Base-by-base conservation (phyloP, 2,113 vertebrate species). In the Pandion haliaetus region DNA sequence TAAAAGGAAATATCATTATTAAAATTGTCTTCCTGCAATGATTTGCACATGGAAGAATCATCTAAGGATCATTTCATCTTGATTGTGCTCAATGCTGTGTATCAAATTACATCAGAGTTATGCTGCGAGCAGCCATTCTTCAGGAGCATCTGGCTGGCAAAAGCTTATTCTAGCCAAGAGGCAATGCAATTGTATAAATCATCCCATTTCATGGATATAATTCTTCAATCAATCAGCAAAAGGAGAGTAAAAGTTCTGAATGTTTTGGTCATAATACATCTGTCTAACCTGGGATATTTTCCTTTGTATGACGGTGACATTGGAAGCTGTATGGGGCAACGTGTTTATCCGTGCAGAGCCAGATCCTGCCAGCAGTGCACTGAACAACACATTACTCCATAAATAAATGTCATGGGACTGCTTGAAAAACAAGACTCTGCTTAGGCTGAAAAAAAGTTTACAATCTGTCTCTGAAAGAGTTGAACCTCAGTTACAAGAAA, bases 141-240 rank as follows among this genome's bases (percentile, higher is more conserved):
- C 87, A 89, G 95, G 83, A 97, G 44, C 77, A 49, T 61, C 67
- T 95, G 55, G 23, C 70, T 94, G 83, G 36, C 81, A 88, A 94
- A 88, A 8, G 9, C 59, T 82, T 86, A 82, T 95, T 97, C 85
- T 90, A 44, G 65, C 73, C 73, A 92, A 94, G 17, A 83, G 90
- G 58, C 50, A 82, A 72, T 65, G 12, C 34, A 70, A 16, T 71
- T 73, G 72, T 86, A 66, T 70, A 87, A 88, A 62, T 95, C 80
- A 91, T 86, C 36, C 40, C 18, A 8, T 88, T 91, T 94, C 42
- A 82, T 61, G 36, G 83, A 80, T 91, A 67, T 86, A 92, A 92
- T 94, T 96, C 89, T 92, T 90, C 76, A 45, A 17, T 88, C 91
- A 77, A 31, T 94, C 69, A 91, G 38, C n/a, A 50, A 40, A 92